Evolutionary conservation across 2,113 vertebrate genomes (phyloP), one percentile per base, ranked within the genome.

Genomic region (Alethe castanea): DNA sequence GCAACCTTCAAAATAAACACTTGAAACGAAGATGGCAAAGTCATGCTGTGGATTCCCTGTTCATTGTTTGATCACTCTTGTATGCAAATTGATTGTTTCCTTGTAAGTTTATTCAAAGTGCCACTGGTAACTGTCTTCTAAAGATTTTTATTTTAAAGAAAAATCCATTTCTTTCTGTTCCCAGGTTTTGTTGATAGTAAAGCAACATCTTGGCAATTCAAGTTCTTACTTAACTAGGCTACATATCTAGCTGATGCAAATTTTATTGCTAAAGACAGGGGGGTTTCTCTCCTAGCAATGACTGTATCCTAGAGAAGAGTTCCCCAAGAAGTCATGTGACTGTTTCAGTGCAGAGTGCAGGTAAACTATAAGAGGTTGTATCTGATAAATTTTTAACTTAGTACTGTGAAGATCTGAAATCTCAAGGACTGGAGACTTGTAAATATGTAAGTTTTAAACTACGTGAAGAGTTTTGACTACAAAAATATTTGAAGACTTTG

Each of bases 381-480:
- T 33, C 23, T 53, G 42, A 88, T 52, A 29, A 8, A 69, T 78
- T 94, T 82, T 81, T 54, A 62, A 62, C 5, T 4, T 54, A 50
- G 40, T 95, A 40, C 65, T 86, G 67, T 91, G 77, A 81, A 67
- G 59, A 76, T 60, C n/a, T 76, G 72, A 72, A 86, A 62, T 92
- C 42, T 78, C 18, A 88, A 96, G 64, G 50, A 66, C 45, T 47
- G 42, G 25, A 57, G 60, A 47, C 69, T 80, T 93, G 60, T 80
- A 88, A 86, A 91, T 91, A 80, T 1, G 6, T 12, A 72, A 24
- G 19, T 89, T 88, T 50, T 76, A 71, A 89, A 69, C 29, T 50
- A 67, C 2, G 1, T 64, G 23, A 47, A 77, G 60, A 86, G 33
- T 76, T 88, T 73, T 79, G 76, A 50, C 77, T 53, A 47, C 22